Conservation (phyloP, 2,888 invertebrate species). For the Rhabditoides inermis region DNA sequence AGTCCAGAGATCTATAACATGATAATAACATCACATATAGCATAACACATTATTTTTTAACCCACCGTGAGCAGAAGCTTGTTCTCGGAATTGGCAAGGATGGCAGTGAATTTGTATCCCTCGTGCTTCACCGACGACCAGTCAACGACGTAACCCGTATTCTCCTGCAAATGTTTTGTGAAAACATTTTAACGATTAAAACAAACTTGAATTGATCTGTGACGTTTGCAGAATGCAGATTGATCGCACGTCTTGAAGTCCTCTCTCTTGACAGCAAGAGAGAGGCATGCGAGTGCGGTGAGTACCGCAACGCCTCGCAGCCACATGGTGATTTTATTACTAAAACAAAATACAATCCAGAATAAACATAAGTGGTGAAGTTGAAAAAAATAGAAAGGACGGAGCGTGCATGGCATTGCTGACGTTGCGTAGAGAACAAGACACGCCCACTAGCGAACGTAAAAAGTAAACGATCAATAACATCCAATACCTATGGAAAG, state of each 20-base stretch:
- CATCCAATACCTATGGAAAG: too few species aligned
- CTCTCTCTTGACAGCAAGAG: slow-evolving; percentile 32
- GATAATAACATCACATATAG: neutral
- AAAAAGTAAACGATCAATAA: too few species aligned
- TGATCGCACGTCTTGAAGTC: slow-evolving; percentile 52
- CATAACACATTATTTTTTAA: slow-evolving; percentile 1
- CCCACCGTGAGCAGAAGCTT: slow-evolving; percentile 16
- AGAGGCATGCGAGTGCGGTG: slow-evolving; percentile 1
- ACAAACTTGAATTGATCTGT: slow-evolving; percentile 24
- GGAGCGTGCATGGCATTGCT: too few species aligned
- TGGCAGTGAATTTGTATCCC: slow-evolving; percentile 3
- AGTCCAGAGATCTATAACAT: slow-evolving; percentile 1
- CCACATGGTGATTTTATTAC: too few species aligned
- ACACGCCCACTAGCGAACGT: too few species aligned
- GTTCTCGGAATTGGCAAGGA: slow-evolving; percentile 15
- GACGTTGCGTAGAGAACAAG: too few species aligned
- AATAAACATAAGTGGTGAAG: too few species aligned
- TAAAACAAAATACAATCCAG: too few species aligned
- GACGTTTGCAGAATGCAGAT: slow-evolving; percentile 45
- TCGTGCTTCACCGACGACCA: slow-evolving; percentile 16
- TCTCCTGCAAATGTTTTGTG: slow-evolving; percentile 13
- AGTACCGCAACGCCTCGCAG: neutral
- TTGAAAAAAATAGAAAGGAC: too few species aligned
- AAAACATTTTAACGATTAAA: neutral
- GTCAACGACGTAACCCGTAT: slow-evolving; percentile 35